Evolutionary conservation across 2,797 vertebrate species (phyloP).

Genomic region (Coregonus suidteri): DNA sequence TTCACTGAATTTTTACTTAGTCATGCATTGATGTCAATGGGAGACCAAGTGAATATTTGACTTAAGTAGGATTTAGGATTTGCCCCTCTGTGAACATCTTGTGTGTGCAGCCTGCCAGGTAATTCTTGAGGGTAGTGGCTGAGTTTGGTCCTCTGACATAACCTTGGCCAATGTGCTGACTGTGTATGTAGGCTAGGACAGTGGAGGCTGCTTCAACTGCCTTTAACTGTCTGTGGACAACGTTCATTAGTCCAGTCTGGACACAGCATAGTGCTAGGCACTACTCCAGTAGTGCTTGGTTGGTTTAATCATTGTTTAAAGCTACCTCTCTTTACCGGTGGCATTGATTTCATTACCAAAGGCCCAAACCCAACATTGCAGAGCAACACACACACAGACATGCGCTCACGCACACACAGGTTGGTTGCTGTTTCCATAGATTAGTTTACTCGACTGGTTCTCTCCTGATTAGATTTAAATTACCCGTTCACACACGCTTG

Average conservation of each 20-base stretch:
- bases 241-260: constrained; percentile 38
- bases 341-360: constrained; percentile 54
- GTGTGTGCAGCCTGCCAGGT: constrained; percentile 35
- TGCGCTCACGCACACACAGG: constrained; percentile 20
- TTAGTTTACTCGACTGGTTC: constrained; percentile 65
- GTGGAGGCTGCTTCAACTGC: constrained; percentile 23
- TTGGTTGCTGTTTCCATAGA: constrained; percentile 57
- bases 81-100: constrained; percentile 27
- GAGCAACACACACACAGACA: constrained; percentile 27
- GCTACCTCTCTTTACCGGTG: constrained; percentile 54
- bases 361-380: constrained; percentile 39
- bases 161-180: constrained; percentile 20
- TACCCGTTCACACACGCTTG: constrained; percentile 64
- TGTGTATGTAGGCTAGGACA: constrained; percentile 5
- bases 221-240: neutral
- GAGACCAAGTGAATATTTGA: neutral
- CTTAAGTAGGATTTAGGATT: neutral
- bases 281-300: constrained; percentile 44
- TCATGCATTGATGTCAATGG: neutral
- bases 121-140: constrained; percentile 30
- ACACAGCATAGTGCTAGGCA: constrained; percentile 35
- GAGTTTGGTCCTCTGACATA: constrained; percentile 19
- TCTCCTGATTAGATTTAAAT: constrained; percentile 67
- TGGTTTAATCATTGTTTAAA: constrained; percentile 64
- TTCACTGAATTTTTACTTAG: neutral